Evolutionary conservation across 2,888 invertebrate genomes (phyloP).

Genomic region (Volucella bombylans): DNA sequence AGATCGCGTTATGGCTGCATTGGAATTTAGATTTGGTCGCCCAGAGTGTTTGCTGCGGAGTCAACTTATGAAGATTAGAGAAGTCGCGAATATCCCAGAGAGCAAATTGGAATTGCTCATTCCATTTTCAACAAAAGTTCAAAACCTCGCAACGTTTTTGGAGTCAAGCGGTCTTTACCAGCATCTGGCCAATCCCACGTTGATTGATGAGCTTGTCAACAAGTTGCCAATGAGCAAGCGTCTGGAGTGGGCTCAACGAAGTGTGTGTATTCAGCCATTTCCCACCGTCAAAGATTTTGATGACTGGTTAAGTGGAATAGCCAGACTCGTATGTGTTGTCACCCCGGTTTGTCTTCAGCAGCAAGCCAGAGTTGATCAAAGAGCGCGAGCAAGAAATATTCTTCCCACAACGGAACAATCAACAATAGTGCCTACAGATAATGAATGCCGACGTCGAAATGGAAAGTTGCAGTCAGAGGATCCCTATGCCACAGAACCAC

Average conservation of each 20-base stretch:
- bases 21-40: no score
- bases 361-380: background rate
- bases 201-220: no score
- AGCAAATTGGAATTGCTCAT: background rate
- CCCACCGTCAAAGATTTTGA: background rate
- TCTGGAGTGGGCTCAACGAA: slow-evolving; percentile 3
- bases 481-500: background rate
- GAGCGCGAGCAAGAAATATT: background rate
- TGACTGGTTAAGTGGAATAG: background rate
- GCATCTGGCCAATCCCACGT: no score
- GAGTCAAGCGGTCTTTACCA: background rate
- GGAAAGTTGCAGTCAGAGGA: background rate
- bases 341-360: background rate
- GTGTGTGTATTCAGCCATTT: background rate
- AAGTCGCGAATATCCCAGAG: no score
- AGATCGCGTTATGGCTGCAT: background rate
- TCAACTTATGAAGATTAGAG: no score
- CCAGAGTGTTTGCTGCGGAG: no score
- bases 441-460: background rate
- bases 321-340: background rate
- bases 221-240: no score
- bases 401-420: background rate
- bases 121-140: background rate
- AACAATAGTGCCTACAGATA: background rate
- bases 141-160: background rate